Conservation (phyloP, 2,888 invertebrate species). For the Hofmannophila pseudospretella region DNA sequence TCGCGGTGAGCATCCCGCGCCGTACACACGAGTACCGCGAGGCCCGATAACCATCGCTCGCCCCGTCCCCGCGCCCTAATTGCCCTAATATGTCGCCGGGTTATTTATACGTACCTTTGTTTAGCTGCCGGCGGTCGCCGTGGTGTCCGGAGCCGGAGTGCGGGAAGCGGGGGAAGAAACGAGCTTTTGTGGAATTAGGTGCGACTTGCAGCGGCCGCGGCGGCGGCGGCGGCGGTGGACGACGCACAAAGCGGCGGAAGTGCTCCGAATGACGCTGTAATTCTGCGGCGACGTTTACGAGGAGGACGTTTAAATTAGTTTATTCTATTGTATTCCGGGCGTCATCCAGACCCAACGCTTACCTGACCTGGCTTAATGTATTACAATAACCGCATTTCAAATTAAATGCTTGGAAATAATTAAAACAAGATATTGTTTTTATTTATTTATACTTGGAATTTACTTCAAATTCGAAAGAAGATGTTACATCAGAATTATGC, state of each 20-base stretch:
- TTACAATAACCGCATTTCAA: too few species aligned
- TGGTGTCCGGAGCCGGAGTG: not conserved
- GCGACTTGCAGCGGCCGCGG: not conserved
- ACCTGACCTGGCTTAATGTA: too few species aligned
- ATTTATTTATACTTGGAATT: too few species aligned
- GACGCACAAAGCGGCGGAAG: constrained; percentile 7
- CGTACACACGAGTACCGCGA: not conserved
- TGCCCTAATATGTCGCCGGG: constrained; percentile 8
- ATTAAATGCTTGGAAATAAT: too few species aligned
- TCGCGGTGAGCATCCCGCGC: not conserved
- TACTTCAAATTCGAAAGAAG: too few species aligned
- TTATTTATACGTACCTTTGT: constrained; percentile 8
- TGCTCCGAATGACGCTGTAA: constrained; percentile 5
- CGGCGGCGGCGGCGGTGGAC: not conserved
- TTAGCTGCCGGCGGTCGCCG: not conserved
- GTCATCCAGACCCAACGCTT: too few species aligned
- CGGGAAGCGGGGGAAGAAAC: too few species aligned
- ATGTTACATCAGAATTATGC: too few species aligned
- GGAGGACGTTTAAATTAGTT: constrained; percentile 3
- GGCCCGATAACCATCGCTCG: not conserved
- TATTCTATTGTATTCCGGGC: too few species aligned
- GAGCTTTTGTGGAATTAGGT: too few species aligned
- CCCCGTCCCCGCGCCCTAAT: constrained; percentile 1
- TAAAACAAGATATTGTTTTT: too few species aligned
- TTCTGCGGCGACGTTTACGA: constrained; percentile 7